Evolutionary conservation across 2,113 vertebrate species (phyloP).

Genomic region (Poeciliopsis retropinna): DNA sequence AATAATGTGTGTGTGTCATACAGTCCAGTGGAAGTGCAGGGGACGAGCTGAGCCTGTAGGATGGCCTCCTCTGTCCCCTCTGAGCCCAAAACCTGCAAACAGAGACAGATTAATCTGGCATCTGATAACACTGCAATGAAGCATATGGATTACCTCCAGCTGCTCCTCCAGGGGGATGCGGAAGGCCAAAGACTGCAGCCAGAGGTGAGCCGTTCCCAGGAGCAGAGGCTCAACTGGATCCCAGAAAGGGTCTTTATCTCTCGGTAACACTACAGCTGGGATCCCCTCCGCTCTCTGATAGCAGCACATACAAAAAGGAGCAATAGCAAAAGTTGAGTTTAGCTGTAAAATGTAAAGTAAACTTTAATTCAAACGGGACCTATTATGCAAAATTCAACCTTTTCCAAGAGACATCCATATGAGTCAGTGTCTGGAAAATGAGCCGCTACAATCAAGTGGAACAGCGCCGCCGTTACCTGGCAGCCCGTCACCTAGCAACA

Average conservation of each 20-base stretch:
- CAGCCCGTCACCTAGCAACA: too few species aligned
- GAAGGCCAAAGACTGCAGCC: conserved; percentile 89
- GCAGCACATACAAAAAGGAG: background rate
- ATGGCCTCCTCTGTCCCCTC: conserved; percentile 86
- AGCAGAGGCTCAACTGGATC: conserved; percentile 85
- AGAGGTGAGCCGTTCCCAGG: conserved; percentile 87
- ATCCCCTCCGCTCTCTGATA: conserved; percentile 48
- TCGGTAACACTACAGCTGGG: conserved; percentile 35
- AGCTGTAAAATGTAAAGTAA: background rate
- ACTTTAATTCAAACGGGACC: background rate
- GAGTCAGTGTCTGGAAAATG: too few species aligned
- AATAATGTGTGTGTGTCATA: conserved; percentile 57
- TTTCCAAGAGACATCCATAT: too few species aligned
- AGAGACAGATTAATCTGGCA: background rate
- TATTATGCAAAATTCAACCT: too few species aligned
- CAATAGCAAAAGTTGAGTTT: background rate
- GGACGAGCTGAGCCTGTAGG: conserved; percentile 79
- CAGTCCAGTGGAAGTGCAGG: conserved; percentile 83
- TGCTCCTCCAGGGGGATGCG: conserved; percentile 85
- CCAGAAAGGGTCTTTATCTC: conserved; percentile 88
- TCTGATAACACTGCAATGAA: background rate
- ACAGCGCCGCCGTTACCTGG: too few species aligned
- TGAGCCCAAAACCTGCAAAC: conserved; percentile 80
- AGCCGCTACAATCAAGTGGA: too few species aligned
- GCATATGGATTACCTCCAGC: conserved; percentile 69